A percentile compares a stretch with the other conserved stretches of the same genome.
Evolutionary conservation across 1,140 invertebrate species (phyloP).

Genomic region (Calephelis nemesis): DNA sequence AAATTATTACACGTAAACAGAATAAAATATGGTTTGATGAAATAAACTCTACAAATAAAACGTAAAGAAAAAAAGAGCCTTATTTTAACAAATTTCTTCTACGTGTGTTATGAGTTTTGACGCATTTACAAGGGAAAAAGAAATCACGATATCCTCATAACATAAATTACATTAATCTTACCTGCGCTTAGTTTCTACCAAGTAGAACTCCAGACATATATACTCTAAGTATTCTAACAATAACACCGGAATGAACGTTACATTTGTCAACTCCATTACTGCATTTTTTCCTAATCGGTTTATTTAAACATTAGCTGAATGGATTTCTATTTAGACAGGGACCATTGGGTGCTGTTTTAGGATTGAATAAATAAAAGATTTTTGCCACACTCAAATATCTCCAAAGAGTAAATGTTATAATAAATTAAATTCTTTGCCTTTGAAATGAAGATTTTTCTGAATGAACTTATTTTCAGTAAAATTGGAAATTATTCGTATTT

Average conservation of each 20-base stretch:
- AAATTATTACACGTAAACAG: too few relatives aligned
- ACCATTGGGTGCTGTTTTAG: conserved; percentile 40
- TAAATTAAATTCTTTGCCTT: not conserved
- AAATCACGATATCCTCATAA: too few relatives aligned
- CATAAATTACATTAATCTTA: not conserved
- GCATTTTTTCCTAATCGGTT: conserved; percentile 58
- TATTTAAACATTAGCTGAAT: conserved; percentile 48
- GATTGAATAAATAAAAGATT: conserved; percentile 45
- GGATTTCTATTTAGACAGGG: conserved; percentile 50
- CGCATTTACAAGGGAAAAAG: too few relatives aligned
- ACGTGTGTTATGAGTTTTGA: too few relatives aligned
- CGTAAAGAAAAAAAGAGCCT: too few relatives aligned
- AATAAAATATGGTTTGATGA: too few relatives aligned
- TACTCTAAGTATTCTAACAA: conserved; percentile 29
- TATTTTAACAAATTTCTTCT: too few relatives aligned
- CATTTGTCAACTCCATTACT: conserved; percentile 54
- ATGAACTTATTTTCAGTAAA: too few relatives aligned
- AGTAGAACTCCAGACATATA: conserved; percentile 13
- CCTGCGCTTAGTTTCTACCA: not conserved
- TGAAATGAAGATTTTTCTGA: not conserved
- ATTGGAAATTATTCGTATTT: too few relatives aligned
- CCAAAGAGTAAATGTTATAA: conserved; percentile 4
- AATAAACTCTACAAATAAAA: too few relatives aligned
- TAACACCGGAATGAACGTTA: conserved; percentile 40
- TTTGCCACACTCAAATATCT: conserved; percentile 19